These are phyloP conservation scores for Helobdella robusta DNA, from an alignment of 2,888 invertebrate species.

Conservation along the genomic window DNA sequence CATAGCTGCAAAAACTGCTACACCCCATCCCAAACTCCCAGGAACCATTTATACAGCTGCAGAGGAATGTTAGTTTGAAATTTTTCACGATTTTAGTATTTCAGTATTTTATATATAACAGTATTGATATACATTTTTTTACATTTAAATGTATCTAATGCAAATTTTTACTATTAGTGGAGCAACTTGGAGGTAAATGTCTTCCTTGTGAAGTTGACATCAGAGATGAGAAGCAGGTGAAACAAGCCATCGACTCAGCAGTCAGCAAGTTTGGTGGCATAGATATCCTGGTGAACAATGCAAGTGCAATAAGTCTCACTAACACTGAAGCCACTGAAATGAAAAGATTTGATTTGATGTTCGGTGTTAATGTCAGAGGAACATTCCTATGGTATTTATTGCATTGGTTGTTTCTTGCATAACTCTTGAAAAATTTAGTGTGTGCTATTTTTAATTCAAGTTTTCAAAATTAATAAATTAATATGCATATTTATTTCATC, in stretches of 20 bases:
- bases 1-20: conserved; percentile 81
- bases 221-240: conserved; percentile 64
- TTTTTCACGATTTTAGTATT: background rate
- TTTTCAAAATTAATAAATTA: background rate
- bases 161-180: conserved; percentile 54
- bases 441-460: background rate
- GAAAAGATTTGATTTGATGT: conserved; percentile 95
- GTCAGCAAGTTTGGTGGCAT: conserved; percentile 84
- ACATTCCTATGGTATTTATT: conserved; percentile 78
- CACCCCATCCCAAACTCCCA: conserved; percentile 78
- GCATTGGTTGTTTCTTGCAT: background rate
- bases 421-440: background rate
- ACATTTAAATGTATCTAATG: background rate
- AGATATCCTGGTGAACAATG: conserved; percentile 85
- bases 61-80: conserved; percentile 64
- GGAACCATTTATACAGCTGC: conserved; percentile 85
- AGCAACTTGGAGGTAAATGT: conserved; percentile 73
- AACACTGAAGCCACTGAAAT: conserved; percentile 71
- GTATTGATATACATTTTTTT: background rate
- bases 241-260: conserved; percentile 53
- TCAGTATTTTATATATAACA: background rate
- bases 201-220: conserved; percentile 80
- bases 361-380: conserved; percentile 82
- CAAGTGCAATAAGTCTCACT: conserved; percentile 72
- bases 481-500: background rate